These are phyloP conservation scores for Spodoptera picta DNA, from an alignment of 2,888 invertebrate genomes.

Conservation along the genomic window DNA sequence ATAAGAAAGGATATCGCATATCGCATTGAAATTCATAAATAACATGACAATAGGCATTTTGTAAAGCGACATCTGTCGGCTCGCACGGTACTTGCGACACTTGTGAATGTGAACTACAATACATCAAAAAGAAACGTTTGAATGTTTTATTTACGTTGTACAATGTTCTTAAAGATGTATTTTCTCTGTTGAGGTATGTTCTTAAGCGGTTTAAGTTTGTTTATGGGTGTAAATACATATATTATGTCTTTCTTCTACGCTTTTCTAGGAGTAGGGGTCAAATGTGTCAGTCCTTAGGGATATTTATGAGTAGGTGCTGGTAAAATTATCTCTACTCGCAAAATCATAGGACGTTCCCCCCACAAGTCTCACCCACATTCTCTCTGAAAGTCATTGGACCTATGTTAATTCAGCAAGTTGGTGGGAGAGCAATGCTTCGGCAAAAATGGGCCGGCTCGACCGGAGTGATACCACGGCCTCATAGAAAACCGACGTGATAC, in stretches of 20 bases:
- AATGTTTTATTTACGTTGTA: conserved; percentile 38
- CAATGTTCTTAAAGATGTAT: conserved; percentile 33
- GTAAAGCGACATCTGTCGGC: conserved; percentile 62
- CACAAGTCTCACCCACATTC: no score
- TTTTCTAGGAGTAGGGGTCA: no score
- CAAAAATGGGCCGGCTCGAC: no score
- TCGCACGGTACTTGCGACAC: conserved; percentile 62
- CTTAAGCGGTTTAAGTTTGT: conserved; percentile 5
- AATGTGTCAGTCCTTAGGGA: no score
- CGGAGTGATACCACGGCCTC: no score
- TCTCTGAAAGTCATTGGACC: no score
- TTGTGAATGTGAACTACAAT: conserved; percentile 49
- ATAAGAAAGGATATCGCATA: conserved; percentile 43
- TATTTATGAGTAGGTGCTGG: no score
- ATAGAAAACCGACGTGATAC: no score
- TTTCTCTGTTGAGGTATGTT: conserved; percentile 10
- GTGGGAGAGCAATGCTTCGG: no score
- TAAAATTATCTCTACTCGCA: no score
- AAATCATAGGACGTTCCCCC: no score
- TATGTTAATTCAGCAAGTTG: no score
- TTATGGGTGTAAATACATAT: not conserved
- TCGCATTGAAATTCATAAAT: conserved; percentile 65
- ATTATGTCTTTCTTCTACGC: not conserved
- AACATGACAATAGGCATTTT: conserved; percentile 61
- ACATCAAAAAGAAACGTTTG: conserved; percentile 59